Evolutionary conservation across 2,888 invertebrate genomes (phyloP), one percentile per base, ranked within the genome.

Genomic region (Arenicola marina): DNA sequence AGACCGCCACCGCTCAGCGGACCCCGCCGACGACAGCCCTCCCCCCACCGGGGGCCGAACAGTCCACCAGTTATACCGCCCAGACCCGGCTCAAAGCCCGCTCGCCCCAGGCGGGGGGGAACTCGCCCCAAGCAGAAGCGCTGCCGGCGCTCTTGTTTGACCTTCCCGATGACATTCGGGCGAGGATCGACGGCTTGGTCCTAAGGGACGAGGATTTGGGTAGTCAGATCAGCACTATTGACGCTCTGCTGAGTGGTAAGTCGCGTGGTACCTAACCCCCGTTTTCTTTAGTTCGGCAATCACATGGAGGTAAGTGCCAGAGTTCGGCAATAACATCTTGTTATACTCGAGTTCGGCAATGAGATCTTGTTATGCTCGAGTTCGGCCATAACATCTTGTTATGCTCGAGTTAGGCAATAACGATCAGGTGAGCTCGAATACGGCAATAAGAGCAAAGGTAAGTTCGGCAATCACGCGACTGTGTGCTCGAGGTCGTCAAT

Each of bases 151-250:
- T 32, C 28, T 29, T 67, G 44, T 44, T 7, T 7, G 67, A 67
- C 51, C 51, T 67, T 24, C 67, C 67, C 26, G 26, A 38, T 24
- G 32, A 51, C 2, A 67, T 67, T n/a, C 33, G 58, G 31, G 60
- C 65, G 46, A 54, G 56, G 38, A 62, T 67, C 4, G 67, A 67
- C 55, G 33, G 34, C 3, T 45, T 67, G 28, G 62, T 67, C 24
- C 33, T 32, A 18, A 65, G 62, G 24, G 65, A 67, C 32, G 62
- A 66, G 57, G 68, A 69, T 24, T 51, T 69, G 15, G 59, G 63
- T 2, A 63, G 29, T 3, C 65, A 65, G 63, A 28, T 69, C 34
- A 51, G 61, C 31, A 57, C 51, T 51, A 65, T 67, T 32, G 69
- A 67, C 38, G 67, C 62, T 15, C 46, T 65, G 18, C 28, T 64